Conservation (phyloP, 2,113 vertebrate species). For the Mesitornis unicolor region DNA sequence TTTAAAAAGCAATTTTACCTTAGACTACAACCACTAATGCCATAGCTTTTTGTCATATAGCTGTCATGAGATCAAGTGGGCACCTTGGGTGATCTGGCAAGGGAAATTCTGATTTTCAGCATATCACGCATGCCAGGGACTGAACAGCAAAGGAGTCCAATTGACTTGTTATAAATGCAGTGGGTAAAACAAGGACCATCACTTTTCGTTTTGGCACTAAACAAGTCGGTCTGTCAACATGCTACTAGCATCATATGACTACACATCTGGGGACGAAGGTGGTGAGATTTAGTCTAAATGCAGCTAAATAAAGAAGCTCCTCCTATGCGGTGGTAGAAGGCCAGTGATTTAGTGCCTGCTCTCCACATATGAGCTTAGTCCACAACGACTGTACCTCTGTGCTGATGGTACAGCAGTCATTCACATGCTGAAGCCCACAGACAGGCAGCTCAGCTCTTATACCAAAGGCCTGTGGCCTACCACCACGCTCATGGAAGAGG, state of each 20-base stretch:
- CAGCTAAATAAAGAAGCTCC: background rate
- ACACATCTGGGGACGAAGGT: background rate
- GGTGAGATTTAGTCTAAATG: background rate
- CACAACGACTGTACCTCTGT: accelerated
- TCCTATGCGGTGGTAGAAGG: accelerated
- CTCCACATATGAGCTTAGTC: background rate
- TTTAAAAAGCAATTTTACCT: background rate
- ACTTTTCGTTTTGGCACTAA: background rate
- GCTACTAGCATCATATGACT: background rate
- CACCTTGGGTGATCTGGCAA: background rate
- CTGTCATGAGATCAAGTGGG: background rate
- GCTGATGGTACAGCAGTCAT: background rate
- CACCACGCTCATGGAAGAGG: background rate
- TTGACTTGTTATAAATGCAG: background rate
- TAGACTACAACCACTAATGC: accelerated
- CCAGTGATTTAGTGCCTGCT: background rate
- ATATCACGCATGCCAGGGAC: background rate
- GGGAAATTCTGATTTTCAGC: background rate
- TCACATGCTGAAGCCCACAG: background rate
- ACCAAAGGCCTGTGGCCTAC: background rate
- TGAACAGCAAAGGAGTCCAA: background rate
- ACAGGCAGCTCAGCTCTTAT: background rate
- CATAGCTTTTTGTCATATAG: background rate
- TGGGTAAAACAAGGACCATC: background rate
- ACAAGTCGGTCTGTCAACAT: background rate